phyloP scores from a whole-genome alignment of 2,113 vertebrate species.

The Semnornis frantzii region DNA sequence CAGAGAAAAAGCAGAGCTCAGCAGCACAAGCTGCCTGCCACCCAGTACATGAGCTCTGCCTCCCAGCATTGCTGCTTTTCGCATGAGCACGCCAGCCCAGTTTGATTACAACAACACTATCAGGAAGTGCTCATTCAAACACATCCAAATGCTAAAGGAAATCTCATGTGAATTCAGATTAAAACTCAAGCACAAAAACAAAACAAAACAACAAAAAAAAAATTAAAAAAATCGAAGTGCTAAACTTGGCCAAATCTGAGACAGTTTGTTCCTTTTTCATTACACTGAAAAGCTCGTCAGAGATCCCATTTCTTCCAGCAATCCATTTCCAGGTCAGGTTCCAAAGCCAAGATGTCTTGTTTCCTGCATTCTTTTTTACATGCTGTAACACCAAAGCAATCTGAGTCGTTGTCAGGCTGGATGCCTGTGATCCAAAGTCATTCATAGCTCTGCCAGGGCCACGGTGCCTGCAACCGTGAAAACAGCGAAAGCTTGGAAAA shows the following conservation, averaged over 20 bases:
- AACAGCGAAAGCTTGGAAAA: neutral
- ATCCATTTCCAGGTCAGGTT: conserved; percentile 7
- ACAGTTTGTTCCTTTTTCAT: neutral
- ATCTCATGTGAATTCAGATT: neutral
- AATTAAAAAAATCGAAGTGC: neutral
- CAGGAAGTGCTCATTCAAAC: conserved; percentile 6
- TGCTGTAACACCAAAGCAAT: neutral
- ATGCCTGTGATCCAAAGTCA: neutral
- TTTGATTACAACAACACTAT: neutral
- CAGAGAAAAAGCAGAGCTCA: neutral
- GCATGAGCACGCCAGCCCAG: neutral
- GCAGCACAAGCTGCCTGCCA: neutral
- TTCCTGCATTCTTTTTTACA: conserved; percentile 5
- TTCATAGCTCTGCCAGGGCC: neutral
- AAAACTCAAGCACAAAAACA: neutral
- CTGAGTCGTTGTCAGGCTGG: neutral
- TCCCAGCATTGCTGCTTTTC: neutral
- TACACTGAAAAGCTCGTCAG: neutral
- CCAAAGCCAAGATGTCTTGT: conserved; percentile 15
- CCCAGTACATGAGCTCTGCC: neutral
- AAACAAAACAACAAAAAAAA: neutral
- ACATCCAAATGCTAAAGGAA: neutral
- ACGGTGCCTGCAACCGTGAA: neutral
- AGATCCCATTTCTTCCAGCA: neutral
- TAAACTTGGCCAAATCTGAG: neutral